Evolutionary conservation across 2,113 vertebrate genomes (phyloP), one percentile per base, ranked within the genome.

Genomic region (Neomonachus schauinslandi): DNA sequence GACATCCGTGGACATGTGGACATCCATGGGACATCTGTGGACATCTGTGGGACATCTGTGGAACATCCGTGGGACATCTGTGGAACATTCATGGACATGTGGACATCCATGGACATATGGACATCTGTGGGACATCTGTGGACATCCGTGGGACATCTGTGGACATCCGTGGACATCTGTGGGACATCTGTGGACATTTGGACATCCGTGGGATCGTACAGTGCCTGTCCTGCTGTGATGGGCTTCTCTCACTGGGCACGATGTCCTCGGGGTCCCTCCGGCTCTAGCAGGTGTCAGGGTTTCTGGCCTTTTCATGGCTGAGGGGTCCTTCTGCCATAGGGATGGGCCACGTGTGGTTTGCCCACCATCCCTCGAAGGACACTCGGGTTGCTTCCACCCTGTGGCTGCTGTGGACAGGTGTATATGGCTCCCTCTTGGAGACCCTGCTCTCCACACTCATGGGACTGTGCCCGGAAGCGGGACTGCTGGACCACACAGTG

Each of bases 261-360:
- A 15, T 33, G 49, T 71, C 63, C 77, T 91, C 39, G 3, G 0
- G n/a, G 71, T 21, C 7, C 71, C 46, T 33, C 12, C 0, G 0
- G 51, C 7, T 31, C 21, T 10, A 18, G 13, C 4, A 10, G 10
- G 39, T 24, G 31, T 59, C 61, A 31, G 74, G 18, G 11, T 36
- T 36, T 4, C 51, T 51, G 42, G 21, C 12, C 53, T 71, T 12
- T 42, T 42, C 16, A 15, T 9, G 2, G 63, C 63, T 0, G 8
- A 18, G 0, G 4, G 7, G 26, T 77, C 7, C 21, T 19, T 24
- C 51, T 2, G 0, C 16, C 6, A 0, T 36, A 5, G 21, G 61
- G 26, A 4, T 4, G 18, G 57, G 46, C 8, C 13, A 24, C 15
- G 2, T 55, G 19, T 46, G 8, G 59, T 9, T 36, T 2, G 2